These are phyloP conservation scores for Urosaurus nigricauda DNA, from an alignment of 2,797 vertebrate genomes.

Conservation along the genomic window DNA sequence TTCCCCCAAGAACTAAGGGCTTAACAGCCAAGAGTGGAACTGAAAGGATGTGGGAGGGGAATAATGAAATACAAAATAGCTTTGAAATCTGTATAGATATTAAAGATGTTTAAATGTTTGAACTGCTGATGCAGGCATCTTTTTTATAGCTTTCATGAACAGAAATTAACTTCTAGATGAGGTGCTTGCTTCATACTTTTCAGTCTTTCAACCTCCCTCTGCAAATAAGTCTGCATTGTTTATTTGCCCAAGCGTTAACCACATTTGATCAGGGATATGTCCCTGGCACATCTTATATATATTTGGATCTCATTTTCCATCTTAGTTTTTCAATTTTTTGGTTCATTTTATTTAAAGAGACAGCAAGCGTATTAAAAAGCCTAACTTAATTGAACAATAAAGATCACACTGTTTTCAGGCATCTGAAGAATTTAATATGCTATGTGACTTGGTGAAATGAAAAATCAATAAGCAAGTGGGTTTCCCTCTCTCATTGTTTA, in stretches of 20 bases:
- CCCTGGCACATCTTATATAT: conserved; percentile 45
- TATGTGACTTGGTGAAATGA: conserved; percentile 55
- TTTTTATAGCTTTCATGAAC: conserved; percentile 52
- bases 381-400: conserved; percentile 67
- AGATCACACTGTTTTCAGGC: conserved; percentile 60
- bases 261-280: conserved; percentile 53
- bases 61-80: conserved; percentile 41
- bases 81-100: conserved; percentile 54
- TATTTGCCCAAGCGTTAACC: conserved; percentile 57
- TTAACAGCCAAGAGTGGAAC: not conserved
- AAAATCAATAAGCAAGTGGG: conserved; percentile 52
- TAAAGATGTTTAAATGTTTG: conserved; percentile 45
- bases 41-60: not conserved
- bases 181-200: conserved; percentile 56
- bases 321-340: conserved; percentile 58
- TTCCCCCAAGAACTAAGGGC: not conserved
- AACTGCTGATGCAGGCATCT: conserved; percentile 51
- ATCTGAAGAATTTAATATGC: conserved; percentile 63
- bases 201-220: conserved; percentile 49
- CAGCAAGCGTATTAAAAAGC: conserved; percentile 52
- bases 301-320: conserved; percentile 48
- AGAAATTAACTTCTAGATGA: conserved; percentile 50
- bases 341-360: conserved; percentile 51
- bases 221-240: conserved; percentile 61
- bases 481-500: conserved; percentile 51